These are phyloP conservation scores for Megalops atlanticus DNA, from an alignment of 2,113 vertebrate genomes.

Conservation along the genomic window DNA sequence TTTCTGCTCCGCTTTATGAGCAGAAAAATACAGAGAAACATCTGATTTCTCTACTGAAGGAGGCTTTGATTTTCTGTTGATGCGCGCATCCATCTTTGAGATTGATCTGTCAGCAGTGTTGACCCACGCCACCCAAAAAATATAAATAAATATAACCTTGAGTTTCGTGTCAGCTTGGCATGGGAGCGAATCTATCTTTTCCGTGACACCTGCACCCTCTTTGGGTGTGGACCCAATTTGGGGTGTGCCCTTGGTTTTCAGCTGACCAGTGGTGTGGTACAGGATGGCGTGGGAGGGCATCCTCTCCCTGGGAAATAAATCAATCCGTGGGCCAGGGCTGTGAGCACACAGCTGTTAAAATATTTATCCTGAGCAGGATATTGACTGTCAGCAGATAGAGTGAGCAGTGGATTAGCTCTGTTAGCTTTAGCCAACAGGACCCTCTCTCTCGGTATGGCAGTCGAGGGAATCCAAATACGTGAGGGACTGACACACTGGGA, in stretches of 20 bases:
- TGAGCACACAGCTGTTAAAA: conserved; percentile 50
- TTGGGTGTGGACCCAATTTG: too few species aligned
- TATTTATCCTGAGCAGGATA: conserved; percentile 53
- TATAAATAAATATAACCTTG: conserved; percentile 29
- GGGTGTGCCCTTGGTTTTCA: too few species aligned
- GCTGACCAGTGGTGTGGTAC: too few species aligned
- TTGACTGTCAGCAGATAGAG: conserved; percentile 38
- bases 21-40: conserved; percentile 57
- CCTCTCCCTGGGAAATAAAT: conserved; percentile 36
- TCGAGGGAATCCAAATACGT: conserved; percentile 5
- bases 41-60: conserved; percentile 60
- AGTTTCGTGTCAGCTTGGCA: conserved; percentile 47
- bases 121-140: conserved; percentile 67
- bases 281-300: too few species aligned
- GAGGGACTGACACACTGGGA: not conserved
- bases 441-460: not conserved
- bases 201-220: too few species aligned
- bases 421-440: conserved; percentile 30
- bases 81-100: conserved; percentile 72
- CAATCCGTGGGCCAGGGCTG: conserved; percentile 45
- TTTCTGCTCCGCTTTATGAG: conserved; percentile 52
- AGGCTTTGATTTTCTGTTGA: conserved; percentile 55
- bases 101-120: conserved; percentile 75
- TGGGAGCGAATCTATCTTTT: not conserved
- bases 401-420: conserved; percentile 52